Base-by-base conservation (phyloP, 2,113 vertebrate genomes). In the Sylvilagus bachmani region DNA sequence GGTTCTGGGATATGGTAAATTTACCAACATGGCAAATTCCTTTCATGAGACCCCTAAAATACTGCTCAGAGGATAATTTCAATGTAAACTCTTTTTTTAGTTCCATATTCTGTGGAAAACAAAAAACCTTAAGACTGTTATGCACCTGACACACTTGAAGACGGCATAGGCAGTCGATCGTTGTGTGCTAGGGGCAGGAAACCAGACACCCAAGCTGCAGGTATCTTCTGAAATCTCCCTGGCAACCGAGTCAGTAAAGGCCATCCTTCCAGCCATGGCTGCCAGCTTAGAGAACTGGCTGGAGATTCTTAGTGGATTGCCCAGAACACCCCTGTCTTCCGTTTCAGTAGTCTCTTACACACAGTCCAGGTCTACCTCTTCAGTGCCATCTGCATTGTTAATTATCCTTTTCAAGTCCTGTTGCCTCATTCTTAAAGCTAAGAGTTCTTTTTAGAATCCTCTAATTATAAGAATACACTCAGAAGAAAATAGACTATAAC, bases 151-250 rank as follows among this genome's bases (percentile, higher is more conserved):
- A n/a, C 12, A 53, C 62, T 67, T 95, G 86, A 86, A 78, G 58
- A 66, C 58, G 69, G 85, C 17, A 2, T 16, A 83, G 78, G 79
- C 85, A 49, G 13, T 75, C 86, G 77, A 44, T 83, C 55, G 25
- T 71, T 1, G 0, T 71, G 86, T 79, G 33, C 33, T 81, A 29
- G 16, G 69, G 24, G 27, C 64, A 92, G 89, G 90, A 89, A 90
- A 75, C 80, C 36, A 66, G 95, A 95, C 96, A 96, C 79, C 74
- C 53, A 86, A 84, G 91, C 73, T n/a, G 4, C 70, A 17, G 22
- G 0, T 92, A 91, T 95, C 95, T 97, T 95, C 90, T 92, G n/a
- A 92, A 92, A 67, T 97, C 90, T 94, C 90, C 89, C 64, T 95
- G 67, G 94, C 88, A 92, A 90, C 51, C 6, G 31, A 91, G 66